Base-by-base conservation (phyloP, 2,113 vertebrate species). In the Narcine bancroftii region DNA sequence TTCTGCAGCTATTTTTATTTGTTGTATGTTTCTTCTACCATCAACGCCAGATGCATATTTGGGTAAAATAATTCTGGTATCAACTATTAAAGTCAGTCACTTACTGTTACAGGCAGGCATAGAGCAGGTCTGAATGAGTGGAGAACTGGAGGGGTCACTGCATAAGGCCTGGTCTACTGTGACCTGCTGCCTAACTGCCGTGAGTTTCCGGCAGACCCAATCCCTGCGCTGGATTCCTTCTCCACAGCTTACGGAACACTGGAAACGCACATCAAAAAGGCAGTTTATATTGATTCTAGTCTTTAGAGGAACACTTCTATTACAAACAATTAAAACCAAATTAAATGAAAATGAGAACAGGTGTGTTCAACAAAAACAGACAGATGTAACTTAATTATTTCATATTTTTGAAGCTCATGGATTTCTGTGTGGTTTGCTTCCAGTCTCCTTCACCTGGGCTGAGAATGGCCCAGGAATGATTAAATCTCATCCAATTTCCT, bases 231-330 rank as follows among this genome's bases (percentile, higher is more conserved):
- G 98, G 93, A 96, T 94, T 79, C 98, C 98, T 89, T 94, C 93
- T 2, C 98, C 98, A 0, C 98, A 99, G 85, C 95, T 98, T 63
- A 98, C 96, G 0, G 98, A 99, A 93, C 98, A 99, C 98, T 99
- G 93, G 1, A 94, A 93, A 53, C 93, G 94, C 93, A 56, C 93
- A 92, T 0, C 13, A 2, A 47, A 47, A 69, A 42, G 13, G 29
- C 36, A 5, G 19, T 65, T 63, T 89, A 56, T 42, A 3, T n/a
- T 87, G n/a, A 89, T 56, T 69, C 21, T 6, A 71, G 45, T 69
- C 63, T 71, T 47, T 0, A 66, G 39, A 1, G 47, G 39, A 69
- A 10, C 45, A 91, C 63, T 47, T 47, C 69, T 26, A 69, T 69
- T 91, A 29, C 60, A 89, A 7, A 13, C 63, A 66, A 66, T 26